phyloP scores from a whole-genome alignment of 2,888 invertebrate species.

The Ectemnius lituratus region DNA sequence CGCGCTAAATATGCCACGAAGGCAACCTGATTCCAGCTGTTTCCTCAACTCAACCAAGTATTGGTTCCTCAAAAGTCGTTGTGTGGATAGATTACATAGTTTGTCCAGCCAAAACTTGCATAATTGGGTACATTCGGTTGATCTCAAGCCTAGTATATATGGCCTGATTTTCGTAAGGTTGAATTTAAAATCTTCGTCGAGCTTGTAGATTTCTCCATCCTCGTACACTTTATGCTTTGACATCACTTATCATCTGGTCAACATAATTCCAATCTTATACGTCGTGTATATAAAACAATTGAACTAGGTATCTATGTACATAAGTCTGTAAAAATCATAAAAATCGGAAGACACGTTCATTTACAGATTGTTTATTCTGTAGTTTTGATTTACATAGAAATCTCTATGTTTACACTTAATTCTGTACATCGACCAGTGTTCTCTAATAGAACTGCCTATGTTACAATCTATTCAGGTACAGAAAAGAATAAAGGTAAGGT shows the following conservation, averaged over 20 bases:
- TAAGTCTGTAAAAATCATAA: no score
- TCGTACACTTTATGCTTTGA: conserved; percentile 55
- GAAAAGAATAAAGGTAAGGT: no score
- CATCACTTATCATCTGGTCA: conserved; percentile 44
- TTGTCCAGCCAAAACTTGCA: conserved; percentile 71
- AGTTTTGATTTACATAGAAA: no score
- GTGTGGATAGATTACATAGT: conserved; percentile 58
- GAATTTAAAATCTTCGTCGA: conserved; percentile 68
- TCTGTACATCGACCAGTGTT: no score
- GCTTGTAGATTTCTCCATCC: conserved; percentile 60
- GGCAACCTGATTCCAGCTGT: conserved; percentile 62
- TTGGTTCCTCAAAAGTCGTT: conserved; percentile 68
- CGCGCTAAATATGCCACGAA: conserved; percentile 64
- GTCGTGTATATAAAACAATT: no score
- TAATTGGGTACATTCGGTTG: conserved; percentile 54
- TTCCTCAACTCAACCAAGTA: conserved; percentile 68
- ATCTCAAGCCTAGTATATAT: conserved; percentile 57
- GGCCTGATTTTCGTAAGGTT: conserved; percentile 61
- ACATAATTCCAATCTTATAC: conserved; percentile 2
- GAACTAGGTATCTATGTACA: no score
- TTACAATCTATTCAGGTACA: no score
- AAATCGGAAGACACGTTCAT: no score
- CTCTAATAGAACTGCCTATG: no score
- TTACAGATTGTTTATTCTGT: no score
- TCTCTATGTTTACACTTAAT: no score